Evolutionary conservation across 2,113 vertebrate genomes (phyloP).

Genomic region (Amphiprion ocellaris): DNA sequence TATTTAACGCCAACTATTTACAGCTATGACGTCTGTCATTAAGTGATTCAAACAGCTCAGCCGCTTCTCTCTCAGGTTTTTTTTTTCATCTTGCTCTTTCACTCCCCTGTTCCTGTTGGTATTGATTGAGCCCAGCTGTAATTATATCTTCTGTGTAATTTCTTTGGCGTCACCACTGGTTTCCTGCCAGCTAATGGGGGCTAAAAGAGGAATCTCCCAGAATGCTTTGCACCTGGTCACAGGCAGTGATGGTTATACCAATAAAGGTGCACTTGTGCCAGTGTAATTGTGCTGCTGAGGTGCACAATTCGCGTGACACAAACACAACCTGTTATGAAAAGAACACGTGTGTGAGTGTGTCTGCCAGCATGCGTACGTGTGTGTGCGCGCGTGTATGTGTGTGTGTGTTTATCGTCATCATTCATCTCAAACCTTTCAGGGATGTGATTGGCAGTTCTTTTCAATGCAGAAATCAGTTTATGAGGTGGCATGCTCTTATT

Average conservation of each 20-base stretch:
- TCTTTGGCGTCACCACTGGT: conserved; percentile 71
- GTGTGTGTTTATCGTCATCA: not conserved
- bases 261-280: conserved; percentile 35
- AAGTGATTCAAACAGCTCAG: conserved; percentile 64
- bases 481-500: conserved; percentile 9
- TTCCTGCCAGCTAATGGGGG: conserved; percentile 71
- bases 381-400: not conserved
- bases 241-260: conserved; percentile 43
- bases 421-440: conserved; percentile 42
- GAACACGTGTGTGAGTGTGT: not conserved
- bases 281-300: conserved; percentile 32
- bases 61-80: conserved; percentile 50
- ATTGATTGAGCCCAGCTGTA: conserved; percentile 78
- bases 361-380: not conserved
- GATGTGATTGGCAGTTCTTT: conserved; percentile 33
- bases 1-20: conserved; percentile 45
- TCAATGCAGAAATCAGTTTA: conserved; percentile 27
- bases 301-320: conserved; percentile 3
- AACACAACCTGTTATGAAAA: conserved; percentile 9
- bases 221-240: conserved; percentile 70
- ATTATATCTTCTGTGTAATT: conserved; percentile 78
- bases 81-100: conserved; percentile 55
- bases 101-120: conserved; percentile 64
- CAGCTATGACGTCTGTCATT: conserved; percentile 64
- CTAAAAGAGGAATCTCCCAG: conserved; percentile 69